phyloP scores from a whole-genome alignment of 1,140 invertebrate species.

The Eubasilissa regina region DNA sequence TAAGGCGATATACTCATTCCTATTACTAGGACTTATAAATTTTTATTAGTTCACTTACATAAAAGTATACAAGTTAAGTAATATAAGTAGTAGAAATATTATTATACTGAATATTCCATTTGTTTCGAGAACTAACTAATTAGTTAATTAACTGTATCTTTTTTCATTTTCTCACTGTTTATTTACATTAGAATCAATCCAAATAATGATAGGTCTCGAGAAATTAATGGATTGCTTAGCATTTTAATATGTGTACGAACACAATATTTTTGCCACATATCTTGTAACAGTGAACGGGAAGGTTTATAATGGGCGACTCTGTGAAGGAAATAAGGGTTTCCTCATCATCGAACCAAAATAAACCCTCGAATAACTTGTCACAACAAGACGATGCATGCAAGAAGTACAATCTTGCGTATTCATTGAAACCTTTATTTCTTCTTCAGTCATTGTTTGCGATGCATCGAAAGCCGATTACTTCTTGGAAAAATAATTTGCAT shows the following conservation, averaged over 20 bases:
- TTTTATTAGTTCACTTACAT: too few species aligned
- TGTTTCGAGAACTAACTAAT: too few species aligned
- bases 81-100: too few species aligned
- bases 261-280: background rate
- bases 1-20: too few species aligned
- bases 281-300: background rate
- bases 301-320: slow-evolving; percentile 10
- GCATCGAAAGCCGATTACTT: background rate
- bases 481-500: background rate
- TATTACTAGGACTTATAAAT: too few species aligned
- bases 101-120: too few species aligned
- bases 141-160: too few species aligned
- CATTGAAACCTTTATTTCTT: background rate
- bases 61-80: too few species aligned
- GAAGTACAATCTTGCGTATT: background rate
- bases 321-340: background rate
- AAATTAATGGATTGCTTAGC: background rate
- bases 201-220: too few species aligned
- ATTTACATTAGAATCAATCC: too few species aligned
- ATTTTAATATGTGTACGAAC: background rate
- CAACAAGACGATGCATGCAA: background rate
- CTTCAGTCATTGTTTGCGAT: slow-evolving; percentile 27
- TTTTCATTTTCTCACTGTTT: too few species aligned
- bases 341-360: background rate
- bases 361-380: background rate